Evolutionary conservation across 2,113 vertebrate genomes (phyloP).

Genomic region (Mesembrinibis cayennensis): DNA sequence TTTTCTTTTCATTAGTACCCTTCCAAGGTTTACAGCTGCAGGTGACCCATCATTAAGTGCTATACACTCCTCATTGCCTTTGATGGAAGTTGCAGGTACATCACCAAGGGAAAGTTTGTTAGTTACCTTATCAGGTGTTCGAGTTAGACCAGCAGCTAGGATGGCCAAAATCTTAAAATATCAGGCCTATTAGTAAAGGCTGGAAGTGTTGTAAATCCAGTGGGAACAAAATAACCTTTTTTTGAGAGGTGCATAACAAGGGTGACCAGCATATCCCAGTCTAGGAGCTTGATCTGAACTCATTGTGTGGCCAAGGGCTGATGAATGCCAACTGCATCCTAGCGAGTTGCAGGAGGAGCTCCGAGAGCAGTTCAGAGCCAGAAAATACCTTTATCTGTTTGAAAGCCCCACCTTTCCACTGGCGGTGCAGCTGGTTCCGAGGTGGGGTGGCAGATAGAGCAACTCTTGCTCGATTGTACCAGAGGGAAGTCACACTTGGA

Average conservation of each 20-base stretch:
- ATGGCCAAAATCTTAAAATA: background rate
- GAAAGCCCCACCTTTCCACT: background rate
- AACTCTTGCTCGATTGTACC: background rate
- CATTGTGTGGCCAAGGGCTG: background rate
- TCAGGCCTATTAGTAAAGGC: background rate
- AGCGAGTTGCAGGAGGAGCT: background rate
- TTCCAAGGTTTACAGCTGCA: background rate
- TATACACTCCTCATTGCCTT: background rate
- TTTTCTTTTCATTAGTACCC: background rate
- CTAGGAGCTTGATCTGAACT: background rate
- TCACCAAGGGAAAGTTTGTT: background rate
- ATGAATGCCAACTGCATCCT: background rate
- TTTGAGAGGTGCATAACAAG: background rate
- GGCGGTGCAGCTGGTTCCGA: background rate
- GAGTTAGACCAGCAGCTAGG: background rate
- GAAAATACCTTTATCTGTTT: background rate
- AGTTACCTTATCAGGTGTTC: background rate
- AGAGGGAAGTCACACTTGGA: background rate
- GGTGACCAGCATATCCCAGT: background rate
- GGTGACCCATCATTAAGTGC: background rate
- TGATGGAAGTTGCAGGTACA: background rate
- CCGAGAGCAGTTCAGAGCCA: background rate
- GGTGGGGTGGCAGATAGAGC: background rate
- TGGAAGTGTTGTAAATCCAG: background rate
- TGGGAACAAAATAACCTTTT: background rate